Conservation (phyloP, 2,113 vertebrate genomes). For the Dromiciops gliroides region DNA sequence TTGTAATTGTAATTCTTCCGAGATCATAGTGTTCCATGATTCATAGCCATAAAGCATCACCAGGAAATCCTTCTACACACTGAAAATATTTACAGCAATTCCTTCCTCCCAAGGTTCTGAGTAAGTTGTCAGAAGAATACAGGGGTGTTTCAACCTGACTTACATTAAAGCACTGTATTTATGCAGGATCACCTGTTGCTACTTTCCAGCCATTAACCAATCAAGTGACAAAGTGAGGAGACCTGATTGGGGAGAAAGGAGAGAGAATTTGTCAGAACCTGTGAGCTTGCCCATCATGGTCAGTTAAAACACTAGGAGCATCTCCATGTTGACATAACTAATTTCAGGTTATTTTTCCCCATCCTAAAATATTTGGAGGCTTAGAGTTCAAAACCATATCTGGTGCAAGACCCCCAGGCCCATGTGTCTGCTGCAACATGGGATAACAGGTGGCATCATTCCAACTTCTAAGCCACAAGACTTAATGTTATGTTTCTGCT, state of each 20-base stretch:
- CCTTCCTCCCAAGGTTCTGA: not conserved
- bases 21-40: not conserved
- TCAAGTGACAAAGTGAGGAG: not conserved
- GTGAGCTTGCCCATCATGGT: not conserved
- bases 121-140: not conserved
- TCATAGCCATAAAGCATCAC: conserved; percentile 2
- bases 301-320: not conserved
- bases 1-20: not conserved
- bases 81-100: not conserved
- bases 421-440: not conserved
- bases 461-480: not conserved
- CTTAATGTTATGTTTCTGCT: not conserved
- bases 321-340: not conserved
- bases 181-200: not conserved
- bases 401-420: not conserved
- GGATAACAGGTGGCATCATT: not conserved
- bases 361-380: not conserved
- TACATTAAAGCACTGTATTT: not conserved
- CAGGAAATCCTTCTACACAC: not conserved
- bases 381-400: not conserved
- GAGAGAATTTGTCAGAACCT: not conserved
- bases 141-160: not conserved
- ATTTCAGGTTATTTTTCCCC: not conserved
- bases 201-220: not conserved
- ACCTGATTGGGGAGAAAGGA: not conserved